Evolutionary conservation across 2,797 vertebrate genomes (phyloP).

Genomic region (Apogon talboti): DNA sequence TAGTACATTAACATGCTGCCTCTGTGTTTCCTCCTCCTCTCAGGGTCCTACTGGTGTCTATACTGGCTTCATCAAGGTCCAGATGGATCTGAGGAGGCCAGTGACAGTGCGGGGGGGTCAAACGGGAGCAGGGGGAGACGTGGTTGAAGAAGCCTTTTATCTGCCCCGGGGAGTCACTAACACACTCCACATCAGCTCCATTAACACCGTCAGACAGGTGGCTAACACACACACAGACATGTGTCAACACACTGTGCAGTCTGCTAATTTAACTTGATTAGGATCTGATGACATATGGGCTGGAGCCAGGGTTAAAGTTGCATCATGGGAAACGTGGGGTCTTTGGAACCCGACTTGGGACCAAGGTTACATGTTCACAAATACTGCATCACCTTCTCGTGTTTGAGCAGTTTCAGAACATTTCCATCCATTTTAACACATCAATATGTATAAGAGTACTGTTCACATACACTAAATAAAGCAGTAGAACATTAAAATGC

Average conservation of each 20-base stretch:
- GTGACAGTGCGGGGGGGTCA: constrained; percentile 85
- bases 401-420: too few relatives aligned
- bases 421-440: too few relatives aligned
- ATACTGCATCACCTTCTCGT: too few relatives aligned
- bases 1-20: too few relatives aligned
- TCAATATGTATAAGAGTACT: too few relatives aligned
- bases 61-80: constrained; percentile 98
- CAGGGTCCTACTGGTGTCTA: constrained; percentile 88
- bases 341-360: too few relatives aligned
- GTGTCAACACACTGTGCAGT: constrained; percentile 13
- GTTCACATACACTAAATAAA: too few relatives aligned
- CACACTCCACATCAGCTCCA: constrained; percentile 96
- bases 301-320: not conserved
- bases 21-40: not conserved
- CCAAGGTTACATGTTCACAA: too few relatives aligned
- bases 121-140: constrained; percentile 43
- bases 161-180: constrained; percentile 87
- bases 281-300: constrained; percentile 34
- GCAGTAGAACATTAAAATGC: too few relatives aligned
- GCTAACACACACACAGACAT: constrained; percentile 20
- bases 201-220: constrained; percentile 90
- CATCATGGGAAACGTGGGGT: too few relatives aligned
- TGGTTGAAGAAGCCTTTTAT: constrained; percentile 87
- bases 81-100: constrained; percentile 91
- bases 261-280: constrained; percentile 26